Base-by-base conservation (phyloP, 1,140 invertebrate species). In the Hycleus cichorii region DNA sequence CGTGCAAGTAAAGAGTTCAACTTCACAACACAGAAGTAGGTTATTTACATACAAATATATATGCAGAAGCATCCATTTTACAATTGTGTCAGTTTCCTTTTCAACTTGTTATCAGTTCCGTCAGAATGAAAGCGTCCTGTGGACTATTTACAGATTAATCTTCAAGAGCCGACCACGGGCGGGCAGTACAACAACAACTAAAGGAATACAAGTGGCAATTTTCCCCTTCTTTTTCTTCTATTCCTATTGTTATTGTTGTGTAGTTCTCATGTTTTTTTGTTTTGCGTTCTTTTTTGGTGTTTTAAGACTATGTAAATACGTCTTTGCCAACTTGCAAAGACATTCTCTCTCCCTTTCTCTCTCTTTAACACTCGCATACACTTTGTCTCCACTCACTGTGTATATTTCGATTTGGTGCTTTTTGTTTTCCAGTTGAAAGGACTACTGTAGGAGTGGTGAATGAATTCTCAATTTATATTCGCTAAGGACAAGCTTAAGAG, bases 291-390 rank as follows among this genome's bases (percentile, higher is more conserved):
- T 58, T 62, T 67, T 67, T 64, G 66, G 59, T 18, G 67, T 65
- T 64, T 64, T 67, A 65, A 64, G 59, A 62, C 68, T 67, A 65
- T 65, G 65, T 69, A 71, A 71, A 71, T 71, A 69, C 60, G 55
- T 64, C 48, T 67, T 63, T 63, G 57, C 59, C 65, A 59, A 40
- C 56, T 64, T 63, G 48, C 59, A 62, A 53, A 59, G 32, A 7
- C 32, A 5, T 7, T 32, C 32, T 56, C 18, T 18, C 1, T 18
- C 18, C 1, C 1, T 18, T 18, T 18, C 18, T 18, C 18, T 2
- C 1, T 18, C 18, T 18, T 18, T 18, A 18, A 18, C 18, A 18
- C 18, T 18, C 18, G 18, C 18, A 18, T 18, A 18, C 18, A 18
- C 18, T 18, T 18, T 18, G 18, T 18, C 18, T 18, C 18, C 18